Evolutionary conservation across 2,888 invertebrate species (phyloP), one percentile per base, ranked within the genome.

Genomic region (Podotricha telesiphe): DNA sequence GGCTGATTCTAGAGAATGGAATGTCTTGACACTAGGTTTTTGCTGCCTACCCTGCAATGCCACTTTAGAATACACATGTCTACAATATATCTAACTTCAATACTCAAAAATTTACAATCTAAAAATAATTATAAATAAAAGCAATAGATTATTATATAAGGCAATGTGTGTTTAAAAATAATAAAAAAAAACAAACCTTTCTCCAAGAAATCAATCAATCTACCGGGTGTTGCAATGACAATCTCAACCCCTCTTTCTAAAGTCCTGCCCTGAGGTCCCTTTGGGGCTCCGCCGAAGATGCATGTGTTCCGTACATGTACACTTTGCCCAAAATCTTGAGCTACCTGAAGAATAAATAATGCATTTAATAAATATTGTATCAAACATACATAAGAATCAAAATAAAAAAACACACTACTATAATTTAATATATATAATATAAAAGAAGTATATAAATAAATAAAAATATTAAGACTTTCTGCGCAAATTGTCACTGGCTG

Each of bases 281-380:
- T 99, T 0, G 99, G 98, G 1, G 99, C 99, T n/a, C 99, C 99
- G 55, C 99, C 99, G 87, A 99, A 99, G 50, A 99, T 95, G 84
- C 99, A 99, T 0, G 98, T 98, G 87, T 98, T 98, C 51, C 97
- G 94, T 42, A 99, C 96, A 78, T 96, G 95, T 22, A 98, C 97
- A 69, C 96, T 95, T 70, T 96, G 95, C 61, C 99, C 98, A 91
- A 99, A 99, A 82, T 98, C 98, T 76, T 94, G 96, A 10, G 98
- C 98, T 22, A 99, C 99, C 94, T 98, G 5, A 48, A 68, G 37
- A 42, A 37, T 37, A 17, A 42, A 53, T 64, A 11, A 56, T 45
- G n/a, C 13, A 28, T 42, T 20, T 22, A 42, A 62, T 42, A 55
- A 19, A 10, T 10, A 20, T 3, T 20, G 1, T 20, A 48, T 1